Evolutionary conservation across 1,140 invertebrate species (phyloP).

Genomic region (Pantala flavescens): DNA sequence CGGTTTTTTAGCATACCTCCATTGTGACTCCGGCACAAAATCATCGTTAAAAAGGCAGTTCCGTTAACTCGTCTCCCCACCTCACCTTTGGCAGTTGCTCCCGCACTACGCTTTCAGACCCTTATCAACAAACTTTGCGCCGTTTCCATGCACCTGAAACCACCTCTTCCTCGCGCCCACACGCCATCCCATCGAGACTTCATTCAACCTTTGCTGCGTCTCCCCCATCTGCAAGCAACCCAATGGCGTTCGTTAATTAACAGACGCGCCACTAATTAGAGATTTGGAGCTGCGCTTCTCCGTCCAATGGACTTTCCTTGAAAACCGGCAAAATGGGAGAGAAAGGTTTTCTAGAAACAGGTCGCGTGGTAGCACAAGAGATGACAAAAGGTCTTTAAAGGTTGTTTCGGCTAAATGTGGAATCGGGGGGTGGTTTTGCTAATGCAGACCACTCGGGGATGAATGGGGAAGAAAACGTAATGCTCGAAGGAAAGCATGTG

Average conservation of each 20-base stretch:
- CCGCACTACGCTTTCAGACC: not conserved
- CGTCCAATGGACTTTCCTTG: not conserved
- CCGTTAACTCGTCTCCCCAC: not conserved
- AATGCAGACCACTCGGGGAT: too few species aligned
- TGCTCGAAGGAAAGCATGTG: too few species aligned
- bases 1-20: too few species aligned
- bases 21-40: too few species aligned
- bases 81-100: not conserved
- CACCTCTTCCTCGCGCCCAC: not conserved
- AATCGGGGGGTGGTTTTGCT: too few species aligned
- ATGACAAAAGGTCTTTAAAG: not conserved
- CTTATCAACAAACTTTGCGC: not conserved
- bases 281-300: not conserved
- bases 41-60: too few species aligned
- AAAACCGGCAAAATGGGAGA: not conserved
- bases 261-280: constrained; percentile 4
- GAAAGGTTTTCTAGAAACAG: not conserved
- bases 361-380: not conserved
- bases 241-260: constrained; percentile 2
- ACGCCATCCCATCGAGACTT: not conserved
- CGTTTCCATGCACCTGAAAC: not conserved
- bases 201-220: not conserved
- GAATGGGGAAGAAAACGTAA: too few species aligned
- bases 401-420: not conserved
- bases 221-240: constrained; percentile 2